Evolutionary conservation across 2,888 invertebrate genomes (phyloP), one percentile per base, ranked within the genome.

Genomic region (Camponotus fellah): DNA sequence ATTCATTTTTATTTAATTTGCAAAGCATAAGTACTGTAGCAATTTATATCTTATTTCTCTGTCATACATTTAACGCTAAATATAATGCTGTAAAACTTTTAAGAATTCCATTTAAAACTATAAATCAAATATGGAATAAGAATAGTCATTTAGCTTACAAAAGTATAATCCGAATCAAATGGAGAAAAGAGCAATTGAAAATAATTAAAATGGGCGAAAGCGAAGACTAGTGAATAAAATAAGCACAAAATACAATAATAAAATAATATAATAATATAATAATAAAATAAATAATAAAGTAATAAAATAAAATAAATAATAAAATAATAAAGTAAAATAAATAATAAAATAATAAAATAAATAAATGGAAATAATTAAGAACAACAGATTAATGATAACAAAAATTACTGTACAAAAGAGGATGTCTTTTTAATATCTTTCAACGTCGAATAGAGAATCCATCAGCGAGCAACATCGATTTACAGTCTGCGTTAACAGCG

Each of bases 401-500:
- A 77, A 1, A 43, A 68, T 77, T 32, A 21, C 26, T 37, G 21
- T 26, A 10, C 12, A 17, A 12, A 6, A 37, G 12, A 66, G 10
- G 12, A 21, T 12, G 14, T 14, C 12, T 12, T 21, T n/a, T 56
- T 12, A 56, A 56, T n/a, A 40, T n/a, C 40, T 37, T n/a, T 32
- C 14, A 49, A 40, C 68, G 40, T 77, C n/a, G n/a, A 26, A 68
- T 43, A 56, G 68, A 77, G n/a, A 43, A 77, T 68, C 32, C 66
- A 32, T 14, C 49, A 56, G 37, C 65, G 40, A 56, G 37, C 66
- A 49, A 40, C 68, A 60, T 58, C 53, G 46, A 82, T 60, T 79
- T 26, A 37, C 9, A 21, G 21, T 64, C 69, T 40, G 58, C 46
- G 49, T 77, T 60, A 71, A 71, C 60, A 14, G 21, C 71, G 60